Base-by-base conservation (phyloP, 2,797 vertebrate species). In the Otolemur crassicaudatus region DNA sequence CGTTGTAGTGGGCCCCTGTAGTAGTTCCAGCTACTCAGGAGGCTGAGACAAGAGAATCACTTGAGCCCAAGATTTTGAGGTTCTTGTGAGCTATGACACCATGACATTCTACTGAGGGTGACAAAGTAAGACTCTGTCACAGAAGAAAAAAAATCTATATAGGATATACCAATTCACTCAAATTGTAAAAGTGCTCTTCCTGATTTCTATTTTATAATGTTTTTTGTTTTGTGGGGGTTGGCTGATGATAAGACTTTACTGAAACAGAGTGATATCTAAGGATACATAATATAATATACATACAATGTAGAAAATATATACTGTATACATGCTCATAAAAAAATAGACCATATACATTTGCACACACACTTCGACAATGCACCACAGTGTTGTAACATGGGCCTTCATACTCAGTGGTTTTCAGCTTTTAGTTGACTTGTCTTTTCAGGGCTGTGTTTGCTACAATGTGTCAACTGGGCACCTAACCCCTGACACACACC, bases 201-300 rank as follows among this genome's bases (percentile, higher is more conserved):
- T 46, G 3, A 10, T 84, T 89, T 94, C 75, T 60, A 23, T 83
- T 43, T 53, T 16, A 53, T 53, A 14, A 53, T 53, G 5, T 53
- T 53, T 53, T 16, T 53, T 14, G 5, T 53, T 53, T 46, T 46
- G 43, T 3, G 40, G 40, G 5, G 40, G 40, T 43, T 27, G 10
- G 4, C 11, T 10, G 31, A 4, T 8, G 22, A 11, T 70, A 17
- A 29, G 37, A 6, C 37, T 46, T 25, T 53, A 53, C 6, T 3
- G 7, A 86, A 79, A 23, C 73, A 61, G 14, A 11, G 11, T 70
- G 46, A 29, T 5, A 14, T 40, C 56, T 37, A 73, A 49, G 31
- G 23, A 20, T 12, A 6, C 37, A 40, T 4, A 4, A 40, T 0
- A 4, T 65, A 76, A n/a, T 9, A 53, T 53, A 53, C 49, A 53